These are phyloP conservation scores for Leptonema lineaticorne DNA, from an alignment of 1,140 invertebrate genomes.

Conservation along the genomic window DNA sequence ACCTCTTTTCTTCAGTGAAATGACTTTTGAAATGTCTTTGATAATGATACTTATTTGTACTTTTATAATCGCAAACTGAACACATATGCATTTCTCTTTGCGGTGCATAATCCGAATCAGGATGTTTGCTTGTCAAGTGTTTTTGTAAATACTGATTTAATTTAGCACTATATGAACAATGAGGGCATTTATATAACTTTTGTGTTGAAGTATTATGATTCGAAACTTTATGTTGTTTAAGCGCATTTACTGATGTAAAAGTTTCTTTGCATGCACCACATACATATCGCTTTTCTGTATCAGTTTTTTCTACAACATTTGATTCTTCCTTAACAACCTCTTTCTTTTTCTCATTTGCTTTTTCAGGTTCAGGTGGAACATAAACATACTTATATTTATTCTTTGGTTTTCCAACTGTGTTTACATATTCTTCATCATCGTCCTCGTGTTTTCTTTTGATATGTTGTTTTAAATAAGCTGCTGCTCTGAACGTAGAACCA, in stretches of 20 bases:
- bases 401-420: neutral
- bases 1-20: constrained; percentile 14
- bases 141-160: constrained; percentile 23
- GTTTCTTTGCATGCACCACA: neutral
- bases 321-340: neutral
- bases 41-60: constrained; percentile 7
- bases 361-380: neutral
- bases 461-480: neutral
- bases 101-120: constrained; percentile 14
- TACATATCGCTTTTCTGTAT: neutral
- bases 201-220: neutral
- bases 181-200: neutral
- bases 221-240: constrained; percentile 7
- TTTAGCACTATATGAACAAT: constrained; percentile 18
- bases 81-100: constrained; percentile 15
- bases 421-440: constrained; percentile 5
- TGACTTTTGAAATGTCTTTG: constrained; percentile 14
- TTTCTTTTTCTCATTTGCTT: neutral
- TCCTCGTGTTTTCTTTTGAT: constrained; percentile 3
- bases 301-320: neutral
- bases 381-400: neutral
- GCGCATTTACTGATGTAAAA: neutral
- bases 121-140: neutral
- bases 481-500: neutral
- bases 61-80: constrained; percentile 4